Evolutionary conservation across 2,113 vertebrate genomes (phyloP), one percentile per base, ranked within the genome.

Genomic region (Oenanthe melanoleuca): DNA sequence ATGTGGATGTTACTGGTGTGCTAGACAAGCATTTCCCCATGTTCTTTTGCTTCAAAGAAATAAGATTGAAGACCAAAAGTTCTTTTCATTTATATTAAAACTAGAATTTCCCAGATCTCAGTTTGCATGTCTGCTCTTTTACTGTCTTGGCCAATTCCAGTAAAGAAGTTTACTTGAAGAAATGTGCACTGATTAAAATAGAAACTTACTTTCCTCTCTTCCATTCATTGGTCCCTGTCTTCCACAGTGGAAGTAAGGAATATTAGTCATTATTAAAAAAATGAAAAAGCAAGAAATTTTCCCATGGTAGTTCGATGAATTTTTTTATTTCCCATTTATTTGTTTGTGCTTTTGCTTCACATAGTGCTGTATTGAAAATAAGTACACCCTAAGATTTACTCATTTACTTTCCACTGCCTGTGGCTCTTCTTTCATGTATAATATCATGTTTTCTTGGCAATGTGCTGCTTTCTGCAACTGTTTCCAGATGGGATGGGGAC

Each of bases 271-370:
- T 80, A n/a, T 69, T 88, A 69, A 80, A 86, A 86, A 59, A 86
- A 40, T 3, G 10, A 66, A 70, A 86, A 63, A 24, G 6, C 14
- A 73, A 78, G 81, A 49, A 25, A 9, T 88, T 94, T 91, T 74
- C 26, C 26, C 4, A 8, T 84, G 14, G 37, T 91, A 63, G 18
- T 63, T 91, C 38, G 84, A 69, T 64, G 8, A 59, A 33, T 19
- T 61, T 93, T 93, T 91, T 93, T 75, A 44, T 93, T 91, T 70
- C 20, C 14, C 64, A 59, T 91, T 86, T 83, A 61, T 88, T 78
- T 91, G 9, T 45, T 81, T 55, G 37, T 75, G 22, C 19, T 92
- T 95, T 92, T 47, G 45, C 19, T 80, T 95, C 45, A 38, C 31
- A 11, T 28, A 75, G 11, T 53, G 72, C 66, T 90, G 22, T 90